Evolutionary conservation across 2,113 vertebrate genomes (phyloP).

Genomic region (Anas platyrhynchos): DNA sequence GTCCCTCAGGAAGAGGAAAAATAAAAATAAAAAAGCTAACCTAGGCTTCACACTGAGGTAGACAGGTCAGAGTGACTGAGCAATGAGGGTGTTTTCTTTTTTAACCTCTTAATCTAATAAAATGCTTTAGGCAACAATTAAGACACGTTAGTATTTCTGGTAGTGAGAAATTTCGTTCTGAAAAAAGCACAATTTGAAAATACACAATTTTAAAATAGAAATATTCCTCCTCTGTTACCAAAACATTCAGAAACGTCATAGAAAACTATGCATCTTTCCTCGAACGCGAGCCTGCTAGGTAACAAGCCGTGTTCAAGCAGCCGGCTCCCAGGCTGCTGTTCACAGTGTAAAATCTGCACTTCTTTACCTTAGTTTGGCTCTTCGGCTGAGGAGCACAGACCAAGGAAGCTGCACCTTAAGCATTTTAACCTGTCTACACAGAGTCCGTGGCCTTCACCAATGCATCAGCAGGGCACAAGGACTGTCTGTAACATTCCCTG

Average conservation of each 20-base stretch:
- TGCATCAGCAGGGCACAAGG: fast-evolving
- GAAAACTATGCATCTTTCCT: slow-evolving; percentile 36
- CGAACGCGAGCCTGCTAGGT: neutral
- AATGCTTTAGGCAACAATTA: neutral
- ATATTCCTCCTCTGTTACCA: slow-evolving; percentile 48
- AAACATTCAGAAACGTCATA: slow-evolving; percentile 53
- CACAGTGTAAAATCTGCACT: neutral
- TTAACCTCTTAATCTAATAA: neutral
- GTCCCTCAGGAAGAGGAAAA: neutral
- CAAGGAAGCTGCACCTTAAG: neutral
- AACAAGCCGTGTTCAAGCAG: slow-evolving; percentile 13
- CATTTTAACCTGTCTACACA: neutral
- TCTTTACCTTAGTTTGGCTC: neutral
- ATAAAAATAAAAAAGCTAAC: neutral
- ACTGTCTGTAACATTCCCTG: fast-evolving
- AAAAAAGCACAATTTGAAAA: slow-evolving; percentile 16
- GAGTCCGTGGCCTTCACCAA: neutral
- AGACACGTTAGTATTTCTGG: neutral
- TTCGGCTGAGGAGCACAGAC: neutral
- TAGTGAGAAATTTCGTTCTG: neutral
- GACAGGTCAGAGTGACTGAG: slow-evolving; percentile 19
- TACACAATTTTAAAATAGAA: neutral
- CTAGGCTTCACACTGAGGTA: slow-evolving; percentile 69
- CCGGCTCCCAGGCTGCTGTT: slow-evolving; percentile 7
- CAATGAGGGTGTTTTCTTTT: neutral